A percentile compares a stretch with the other conserved stretches of the same genome.
These are phyloP conservation scores for Cottus gobio DNA, from an alignment of 2,113 vertebrate genomes.

Conservation along the genomic window DNA sequence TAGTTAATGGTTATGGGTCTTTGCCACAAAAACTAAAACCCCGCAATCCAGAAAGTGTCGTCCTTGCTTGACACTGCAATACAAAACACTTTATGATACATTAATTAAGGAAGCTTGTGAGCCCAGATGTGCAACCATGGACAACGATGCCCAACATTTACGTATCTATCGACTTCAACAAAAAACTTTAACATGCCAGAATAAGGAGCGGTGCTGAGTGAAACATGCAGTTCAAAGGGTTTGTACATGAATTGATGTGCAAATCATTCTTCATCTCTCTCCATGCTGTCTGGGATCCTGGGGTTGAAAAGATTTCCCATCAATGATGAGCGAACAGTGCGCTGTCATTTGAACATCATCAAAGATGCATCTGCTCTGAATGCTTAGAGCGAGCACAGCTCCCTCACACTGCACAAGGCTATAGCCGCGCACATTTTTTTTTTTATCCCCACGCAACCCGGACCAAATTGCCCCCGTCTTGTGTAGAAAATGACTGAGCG, in stretches of 20 bases:
- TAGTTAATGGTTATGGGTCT: slow-evolving; percentile 49
- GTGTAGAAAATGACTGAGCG: slow-evolving; percentile 22
- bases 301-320: slow-evolving; percentile 24
- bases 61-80: slow-evolving; percentile 24
- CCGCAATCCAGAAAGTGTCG: background rate
- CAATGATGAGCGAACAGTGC: slow-evolving; percentile 34
- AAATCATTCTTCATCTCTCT: slow-evolving; percentile 31
- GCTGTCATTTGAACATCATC: slow-evolving; percentile 47
- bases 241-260: slow-evolving; percentile 21
- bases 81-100: slow-evolving; percentile 40
- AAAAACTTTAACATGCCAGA: slow-evolving; percentile 6
- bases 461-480: slow-evolving; percentile 58
- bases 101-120: slow-evolving; percentile 10
- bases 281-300: slow-evolving; percentile 5
- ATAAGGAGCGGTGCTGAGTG: background rate
- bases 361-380: slow-evolving; percentile 42
- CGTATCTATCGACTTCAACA: background rate
- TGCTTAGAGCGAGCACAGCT: slow-evolving; percentile 36
- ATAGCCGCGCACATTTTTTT: slow-evolving; percentile 4
- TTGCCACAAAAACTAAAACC: slow-evolving; percentile 28
- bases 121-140: slow-evolving; percentile 14
- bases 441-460: slow-evolving; percentile 15
- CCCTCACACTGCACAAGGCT: slow-evolving; percentile 8
- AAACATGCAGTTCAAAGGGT: slow-evolving; percentile 14
- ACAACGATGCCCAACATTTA: slow-evolving; percentile 12